These are phyloP conservation scores for Helicorthomorpha holstii DNA, from an alignment of 1,140 invertebrate genomes.

Conservation along the genomic window DNA sequence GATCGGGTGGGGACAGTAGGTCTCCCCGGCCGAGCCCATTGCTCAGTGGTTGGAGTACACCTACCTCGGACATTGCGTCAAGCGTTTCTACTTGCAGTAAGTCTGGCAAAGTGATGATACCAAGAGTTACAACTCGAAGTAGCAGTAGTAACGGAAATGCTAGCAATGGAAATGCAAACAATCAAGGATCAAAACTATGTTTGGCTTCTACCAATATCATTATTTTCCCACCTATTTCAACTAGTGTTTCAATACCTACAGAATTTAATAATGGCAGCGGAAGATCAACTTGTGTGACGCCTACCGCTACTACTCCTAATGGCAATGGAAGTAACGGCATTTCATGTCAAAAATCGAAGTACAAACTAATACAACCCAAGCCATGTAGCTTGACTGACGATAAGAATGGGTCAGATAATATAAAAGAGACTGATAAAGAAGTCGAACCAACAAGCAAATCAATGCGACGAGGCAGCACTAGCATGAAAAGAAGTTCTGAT, in stretches of 20 bases:
- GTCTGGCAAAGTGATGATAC: background rate
- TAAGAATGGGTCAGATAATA: too few relatives aligned
- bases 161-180: too few relatives aligned
- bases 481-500: too few relatives aligned
- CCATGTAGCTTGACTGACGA: too few relatives aligned
- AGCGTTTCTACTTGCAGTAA: background rate
- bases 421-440: too few relatives aligned
- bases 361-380: constrained; percentile 33
- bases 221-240: constrained; percentile 9
- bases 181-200: background rate
- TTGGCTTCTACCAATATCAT: constrained; percentile 8
- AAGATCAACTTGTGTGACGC: background rate
- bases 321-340: too few relatives aligned
- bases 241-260: background rate
- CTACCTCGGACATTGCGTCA: background rate
- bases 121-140: background rate
- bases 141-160: too few relatives aligned
- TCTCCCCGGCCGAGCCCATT: too few relatives aligned
- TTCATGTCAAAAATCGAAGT: constrained; percentile 22
- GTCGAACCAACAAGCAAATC: too few relatives aligned
- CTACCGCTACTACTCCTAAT: too few relatives aligned
- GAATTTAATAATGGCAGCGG: constrained; percentile 1
- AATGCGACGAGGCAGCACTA: too few relatives aligned
- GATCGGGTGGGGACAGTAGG: too few relatives aligned
- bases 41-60: background rate